These are phyloP conservation scores for Glossosoma conforme DNA, from an alignment of 1,140 invertebrate species.

Conservation along the genomic window DNA sequence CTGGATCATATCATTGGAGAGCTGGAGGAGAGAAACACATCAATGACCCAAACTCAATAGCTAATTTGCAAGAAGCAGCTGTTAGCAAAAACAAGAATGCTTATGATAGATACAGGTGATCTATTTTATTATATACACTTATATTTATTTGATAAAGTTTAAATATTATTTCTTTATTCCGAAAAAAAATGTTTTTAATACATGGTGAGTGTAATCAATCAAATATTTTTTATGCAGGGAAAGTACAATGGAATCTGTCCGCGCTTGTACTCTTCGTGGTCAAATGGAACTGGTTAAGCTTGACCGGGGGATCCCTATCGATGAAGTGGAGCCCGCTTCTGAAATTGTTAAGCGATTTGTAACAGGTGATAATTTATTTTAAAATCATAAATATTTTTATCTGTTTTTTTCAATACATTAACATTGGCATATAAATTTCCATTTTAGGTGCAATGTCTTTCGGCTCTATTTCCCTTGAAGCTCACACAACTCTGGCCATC, in stretches of 20 bases:
- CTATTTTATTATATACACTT: constrained; percentile 2
- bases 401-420: neutral
- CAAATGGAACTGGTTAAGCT: constrained; percentile 81
- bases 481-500: constrained; percentile 89
- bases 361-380: constrained; percentile 36
- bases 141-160: too few species aligned
- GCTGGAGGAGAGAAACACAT: constrained; percentile 96
- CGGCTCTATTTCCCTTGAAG: constrained; percentile 70
- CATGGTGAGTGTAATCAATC: neutral
- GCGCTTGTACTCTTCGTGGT: constrained; percentile 85
- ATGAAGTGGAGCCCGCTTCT: constrained; percentile 86
- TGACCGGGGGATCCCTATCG: constrained; percentile 72
- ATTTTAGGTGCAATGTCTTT: constrained; percentile 54
- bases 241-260: constrained; percentile 80
- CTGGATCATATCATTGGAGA: constrained; percentile 94
- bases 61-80: constrained; percentile 88
- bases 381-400: neutral
- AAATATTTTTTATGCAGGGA: constrained; percentile 54
- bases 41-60: constrained; percentile 92
- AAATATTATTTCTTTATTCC: neutral
- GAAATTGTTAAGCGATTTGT: constrained; percentile 91
- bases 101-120: constrained; percentile 71
- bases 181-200: neutral
- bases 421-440: neutral
- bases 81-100: constrained; percentile 72